Base-by-base conservation (phyloP, 2,888 invertebrate species). In the Cephonodes hylas region DNA sequence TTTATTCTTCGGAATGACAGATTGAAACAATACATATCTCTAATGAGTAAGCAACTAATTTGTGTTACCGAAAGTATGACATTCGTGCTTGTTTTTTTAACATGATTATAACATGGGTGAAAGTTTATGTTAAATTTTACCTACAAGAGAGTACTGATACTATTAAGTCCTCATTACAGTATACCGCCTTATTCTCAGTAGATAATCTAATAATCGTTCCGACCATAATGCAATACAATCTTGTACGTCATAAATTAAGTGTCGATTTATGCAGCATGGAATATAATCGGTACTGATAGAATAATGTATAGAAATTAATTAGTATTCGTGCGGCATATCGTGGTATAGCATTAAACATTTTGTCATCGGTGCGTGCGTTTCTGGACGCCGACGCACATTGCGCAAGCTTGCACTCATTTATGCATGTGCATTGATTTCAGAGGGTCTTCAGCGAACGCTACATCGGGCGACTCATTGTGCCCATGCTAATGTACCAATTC, bases 1-100 rank as follows among this genome's bases (percentile, higher is more conserved):
- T 80, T 80, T 78, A 83, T 83, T 76, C 72, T 67, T 72, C 44
- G 66, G 77, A 83, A 79, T 84, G 81, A 82, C 81, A 82, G 85
- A 75, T 77, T 78, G 67, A 81, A 83, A 86, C 85, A 87, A 86
- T 85, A 74, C 80, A 70, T 18, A 5, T 13, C 38, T 38, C 15
- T n/a, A 44, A 18, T 58, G 38, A 58, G 58, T 38, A 23, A 58
- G 53, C 53, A 15, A 31, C 18, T 45, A 45, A 45, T 27, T 18
- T 31, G 7, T 53, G 18, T 48, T 25, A 15, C 53, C 18, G 46
- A 53, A 53, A 27, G 27, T 18, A 3, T 10, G 38, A 42, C 38
- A n/a, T 23, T 23, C 23, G 10, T 45, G 13, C 13, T 46, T 46
- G 46, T 23, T 46, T 46, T 22, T 23, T 22, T 23, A 22, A 46